These are phyloP conservation scores for Lophotriccus pileatus DNA, from an alignment of 2,797 vertebrate species.

Conservation along the genomic window DNA sequence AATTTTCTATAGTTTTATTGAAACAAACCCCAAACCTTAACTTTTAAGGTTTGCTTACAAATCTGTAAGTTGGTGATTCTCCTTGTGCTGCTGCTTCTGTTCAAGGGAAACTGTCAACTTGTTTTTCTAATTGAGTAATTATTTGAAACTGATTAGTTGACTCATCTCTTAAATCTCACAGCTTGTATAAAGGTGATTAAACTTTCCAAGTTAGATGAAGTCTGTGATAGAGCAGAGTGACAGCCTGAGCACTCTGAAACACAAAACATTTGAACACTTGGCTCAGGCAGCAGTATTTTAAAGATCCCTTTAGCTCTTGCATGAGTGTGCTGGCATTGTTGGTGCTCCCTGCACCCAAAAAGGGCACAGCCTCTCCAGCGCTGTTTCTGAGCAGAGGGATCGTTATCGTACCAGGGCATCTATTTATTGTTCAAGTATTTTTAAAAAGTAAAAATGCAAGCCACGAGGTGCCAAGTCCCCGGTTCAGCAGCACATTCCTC, in stretches of 20 bases:
- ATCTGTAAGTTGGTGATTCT: not conserved
- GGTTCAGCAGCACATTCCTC: not conserved
- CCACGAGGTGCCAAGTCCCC: not conserved
- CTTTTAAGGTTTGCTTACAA: not conserved
- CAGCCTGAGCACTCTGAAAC: not conserved
- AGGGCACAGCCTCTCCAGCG: not conserved
- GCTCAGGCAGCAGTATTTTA: not conserved
- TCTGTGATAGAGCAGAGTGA: not conserved
- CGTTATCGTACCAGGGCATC: not conserved
- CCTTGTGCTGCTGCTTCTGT: not conserved
- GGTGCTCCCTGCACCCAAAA: not conserved
- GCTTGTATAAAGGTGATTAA: slow-evolving; percentile 58
- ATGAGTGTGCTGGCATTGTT: not conserved
- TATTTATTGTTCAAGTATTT: not conserved
- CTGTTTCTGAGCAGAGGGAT: not conserved
- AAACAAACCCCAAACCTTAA: accelerated
- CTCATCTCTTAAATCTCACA: slow-evolving; percentile 43
- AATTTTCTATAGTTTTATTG: not conserved
- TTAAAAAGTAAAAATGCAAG: not conserved
- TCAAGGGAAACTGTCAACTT: slow-evolving; percentile 10
- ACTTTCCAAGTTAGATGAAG: slow-evolving; percentile 36
- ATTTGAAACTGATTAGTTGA: slow-evolving; percentile 52
- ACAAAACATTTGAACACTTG: not conserved
- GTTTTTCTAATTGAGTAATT: slow-evolving; percentile 53
- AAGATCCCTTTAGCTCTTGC: not conserved